Percentiles rank a stretch among this genome's conserved stretches.
Evolutionary conservation across 2,797 vertebrate species (phyloP).

Genomic region (Carapus acus): DNA sequence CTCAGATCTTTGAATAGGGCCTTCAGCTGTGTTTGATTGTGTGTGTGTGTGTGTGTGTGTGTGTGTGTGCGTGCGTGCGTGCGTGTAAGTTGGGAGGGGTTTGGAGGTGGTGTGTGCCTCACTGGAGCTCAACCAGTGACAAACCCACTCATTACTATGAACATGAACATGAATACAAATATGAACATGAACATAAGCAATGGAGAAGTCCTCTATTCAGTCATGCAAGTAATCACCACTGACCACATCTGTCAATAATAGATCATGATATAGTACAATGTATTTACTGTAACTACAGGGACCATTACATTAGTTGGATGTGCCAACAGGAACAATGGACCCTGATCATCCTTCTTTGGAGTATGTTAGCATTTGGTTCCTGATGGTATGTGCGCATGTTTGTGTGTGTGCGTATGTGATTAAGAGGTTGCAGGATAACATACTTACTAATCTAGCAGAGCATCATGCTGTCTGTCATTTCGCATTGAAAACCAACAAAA

Average conservation of each 20-base stretch:
- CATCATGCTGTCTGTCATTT: neutral
- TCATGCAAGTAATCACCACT: conserved; percentile 52
- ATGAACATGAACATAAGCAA: conserved; percentile 15
- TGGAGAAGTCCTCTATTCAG: conserved; percentile 27
- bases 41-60: no score
- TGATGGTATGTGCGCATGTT: neutral
- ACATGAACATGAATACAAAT: conserved; percentile 16
- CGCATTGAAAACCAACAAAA: no score
- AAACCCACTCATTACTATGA: conserved; percentile 17
- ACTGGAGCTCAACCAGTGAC: conserved; percentile 25
- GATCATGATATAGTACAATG: conserved; percentile 53
- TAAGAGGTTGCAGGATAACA: neutral
- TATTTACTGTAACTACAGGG: no score
- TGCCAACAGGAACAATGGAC: conserved; percentile 14
- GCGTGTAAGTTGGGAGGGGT: no score
- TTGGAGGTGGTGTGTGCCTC: conserved; percentile 6
- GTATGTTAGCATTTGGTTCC: neutral
- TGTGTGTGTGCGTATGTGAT: no score
- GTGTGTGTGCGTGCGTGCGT: no score
- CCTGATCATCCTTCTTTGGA: conserved; percentile 5
- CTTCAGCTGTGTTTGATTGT: no score
- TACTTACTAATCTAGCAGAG: neutral
- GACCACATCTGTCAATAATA: conserved; percentile 25
- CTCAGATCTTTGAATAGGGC: no score
- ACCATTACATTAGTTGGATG: no score